Evolutionary conservation across 2,797 vertebrate genomes (phyloP).

Genomic region (Tolypeutes matacus): DNA sequence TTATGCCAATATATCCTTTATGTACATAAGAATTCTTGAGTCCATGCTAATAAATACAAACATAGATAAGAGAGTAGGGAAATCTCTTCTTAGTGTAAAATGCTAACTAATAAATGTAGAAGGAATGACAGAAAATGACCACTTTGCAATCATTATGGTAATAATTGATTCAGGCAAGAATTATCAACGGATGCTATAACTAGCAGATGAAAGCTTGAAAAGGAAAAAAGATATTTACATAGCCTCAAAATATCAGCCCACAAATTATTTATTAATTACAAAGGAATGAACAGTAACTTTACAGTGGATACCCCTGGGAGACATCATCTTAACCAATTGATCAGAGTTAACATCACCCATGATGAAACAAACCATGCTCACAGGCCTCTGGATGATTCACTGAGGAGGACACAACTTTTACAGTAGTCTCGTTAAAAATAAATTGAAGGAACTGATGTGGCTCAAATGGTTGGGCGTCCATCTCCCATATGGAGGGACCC

Average conservation of each 20-base stretch:
- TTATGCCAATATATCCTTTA: background rate
- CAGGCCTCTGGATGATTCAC: background rate
- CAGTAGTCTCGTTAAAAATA: background rate
- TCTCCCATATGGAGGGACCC: too few species aligned
- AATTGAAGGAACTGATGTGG: background rate
- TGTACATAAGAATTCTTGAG: background rate
- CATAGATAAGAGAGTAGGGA: background rate
- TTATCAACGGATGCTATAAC: slow-evolving; percentile 13
- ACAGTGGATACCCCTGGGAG: background rate
- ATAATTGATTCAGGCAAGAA: slow-evolving; percentile 36
- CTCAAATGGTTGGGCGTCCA: too few species aligned
- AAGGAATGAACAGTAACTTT: background rate
- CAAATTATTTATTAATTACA: background rate
- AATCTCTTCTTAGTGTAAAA: slow-evolving; percentile 29
- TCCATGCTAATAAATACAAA: background rate
- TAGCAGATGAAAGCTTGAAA: background rate
- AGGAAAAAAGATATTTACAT: background rate
- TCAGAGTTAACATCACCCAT: background rate
- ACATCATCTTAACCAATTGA: background rate
- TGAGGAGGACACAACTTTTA: background rate
- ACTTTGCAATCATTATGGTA: slow-evolving; percentile 1
- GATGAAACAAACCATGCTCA: background rate
- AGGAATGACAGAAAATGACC: slow-evolving; percentile 2
- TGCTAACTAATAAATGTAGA: background rate
- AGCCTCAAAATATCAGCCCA: background rate